Evolutionary conservation across 2,113 vertebrate genomes (phyloP).

Genomic region (Suricata suricatta): DNA sequence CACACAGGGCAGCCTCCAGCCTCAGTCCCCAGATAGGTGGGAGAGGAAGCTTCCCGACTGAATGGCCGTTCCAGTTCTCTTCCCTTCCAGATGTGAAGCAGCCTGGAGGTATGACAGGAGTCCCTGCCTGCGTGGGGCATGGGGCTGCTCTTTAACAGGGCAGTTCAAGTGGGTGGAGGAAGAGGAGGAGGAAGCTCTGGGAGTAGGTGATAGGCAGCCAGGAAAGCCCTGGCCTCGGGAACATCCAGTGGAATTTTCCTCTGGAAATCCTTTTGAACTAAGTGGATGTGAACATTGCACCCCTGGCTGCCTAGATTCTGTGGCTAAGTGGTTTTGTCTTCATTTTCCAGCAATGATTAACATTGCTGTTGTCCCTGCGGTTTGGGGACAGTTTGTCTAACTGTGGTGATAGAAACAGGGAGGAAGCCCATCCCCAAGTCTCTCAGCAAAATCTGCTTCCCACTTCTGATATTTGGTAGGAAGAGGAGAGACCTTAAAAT

Average conservation of each 20-base stretch:
- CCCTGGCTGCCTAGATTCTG: rapidly evolving
- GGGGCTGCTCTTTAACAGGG: neutral
- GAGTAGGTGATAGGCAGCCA: neutral
- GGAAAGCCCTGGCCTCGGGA: constrained; percentile 47
- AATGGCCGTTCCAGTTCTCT: constrained; percentile 44
- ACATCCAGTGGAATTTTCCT: constrained; percentile 62
- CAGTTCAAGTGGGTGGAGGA: neutral
- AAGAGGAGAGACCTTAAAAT: neutral
- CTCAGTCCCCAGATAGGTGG: constrained; percentile 43
- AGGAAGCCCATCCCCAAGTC: neutral
- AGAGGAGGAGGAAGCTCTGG: constrained; percentile 52
- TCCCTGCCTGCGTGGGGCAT: neutral
- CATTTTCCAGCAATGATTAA: constrained; percentile 53
- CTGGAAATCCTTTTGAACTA: constrained; percentile 70
- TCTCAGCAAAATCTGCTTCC: neutral
- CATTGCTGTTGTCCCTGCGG: neutral
- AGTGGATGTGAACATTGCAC: constrained; percentile 14
- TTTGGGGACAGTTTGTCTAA: neutral
- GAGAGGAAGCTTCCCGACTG: constrained; percentile 50
- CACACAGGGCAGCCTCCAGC: constrained; percentile 48
- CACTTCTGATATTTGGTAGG: neutral
- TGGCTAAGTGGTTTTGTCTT: constrained; percentile 26
- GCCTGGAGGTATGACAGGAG: neutral
- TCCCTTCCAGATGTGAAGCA: constrained; percentile 74
- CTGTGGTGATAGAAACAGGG: neutral